Conservation (phyloP, 2,113 vertebrate genomes). For the Amazona guildingii region DNA sequence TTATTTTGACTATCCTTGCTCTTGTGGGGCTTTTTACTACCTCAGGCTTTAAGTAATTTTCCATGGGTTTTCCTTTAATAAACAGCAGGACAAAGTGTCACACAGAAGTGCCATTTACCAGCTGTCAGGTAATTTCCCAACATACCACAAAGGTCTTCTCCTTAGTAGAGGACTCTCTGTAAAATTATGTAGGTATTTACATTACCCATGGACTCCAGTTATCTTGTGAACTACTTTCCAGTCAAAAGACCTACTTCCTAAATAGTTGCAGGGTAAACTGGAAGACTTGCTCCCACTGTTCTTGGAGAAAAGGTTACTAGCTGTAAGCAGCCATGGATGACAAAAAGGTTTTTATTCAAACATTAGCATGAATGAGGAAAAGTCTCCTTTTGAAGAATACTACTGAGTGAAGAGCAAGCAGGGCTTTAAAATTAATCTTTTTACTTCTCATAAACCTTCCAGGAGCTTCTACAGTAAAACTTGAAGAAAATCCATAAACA, state of each 20-base stretch:
- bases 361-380: background rate
- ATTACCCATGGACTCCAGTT: background rate
- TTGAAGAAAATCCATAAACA: background rate
- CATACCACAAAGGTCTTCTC: background rate
- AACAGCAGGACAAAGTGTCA: background rate
- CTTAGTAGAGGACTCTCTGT: background rate
- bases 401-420: background rate
- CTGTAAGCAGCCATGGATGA: background rate
- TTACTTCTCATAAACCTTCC: background rate
- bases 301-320: background rate
- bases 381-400: background rate
- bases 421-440: background rate
- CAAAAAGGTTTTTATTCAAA: background rate
- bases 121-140: background rate
- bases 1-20: background rate
- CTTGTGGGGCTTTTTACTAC: background rate
- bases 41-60: background rate
- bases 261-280: background rate
- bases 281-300: background rate
- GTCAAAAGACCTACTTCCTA: background rate
- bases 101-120: background rate
- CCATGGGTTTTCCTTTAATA: background rate
- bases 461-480: background rate
- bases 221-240: background rate
- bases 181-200: background rate